Base-by-base conservation (phyloP, 2,113 vertebrate species). In the Malaclemys terrapin region DNA sequence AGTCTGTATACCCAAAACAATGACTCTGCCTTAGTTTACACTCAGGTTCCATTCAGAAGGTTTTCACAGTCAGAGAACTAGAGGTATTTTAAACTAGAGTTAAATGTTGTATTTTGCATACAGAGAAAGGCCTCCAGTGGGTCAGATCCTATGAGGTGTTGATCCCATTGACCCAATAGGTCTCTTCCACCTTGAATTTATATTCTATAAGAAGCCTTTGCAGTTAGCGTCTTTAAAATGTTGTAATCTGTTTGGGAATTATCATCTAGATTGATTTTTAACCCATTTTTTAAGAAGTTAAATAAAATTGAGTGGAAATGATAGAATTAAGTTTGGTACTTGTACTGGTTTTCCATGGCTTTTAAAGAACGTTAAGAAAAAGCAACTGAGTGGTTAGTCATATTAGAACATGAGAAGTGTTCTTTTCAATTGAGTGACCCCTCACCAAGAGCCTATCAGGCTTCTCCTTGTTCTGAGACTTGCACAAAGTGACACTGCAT, bases 201-300 rank as follows among this genome's bases (percentile, higher is more conserved):
- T 42, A 42, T 53, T 49, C 52, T 80, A 76, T 27, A 52, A 42
- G 69, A 88, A 93, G n/a, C 24, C 52, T 69, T 65, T n/a, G 3
- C 3, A 57, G 27, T 65, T 52, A 65, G 35, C 47, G 35, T 62
- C 53, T 38, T 78, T 13, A 27, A 56, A 56, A n/a, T 35, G 16
- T 59, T 89, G 69, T 84, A 29, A 89, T 50, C 9, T 79, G 17
- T 27, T 2, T 2, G 27, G 78, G 54, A 94, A 92, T 24, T 7
- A 49, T 29, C 2, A 94, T 75, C 75, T 95, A 94, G 86, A 20
- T 45, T 76, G 17, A 62, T 27, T 80, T 90, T 59, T 89, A 87
- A 11, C 29, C 29, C 86, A 54, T n/a, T 79, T 50, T 45, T 13
- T 2, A 24, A 45, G 9, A 76, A 76, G 38, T 47, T 42, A 42